These are phyloP conservation scores for Aspiorhynchus laticeps DNA, from an alignment of 2,113 vertebrate genomes.

Conservation along the genomic window DNA sequence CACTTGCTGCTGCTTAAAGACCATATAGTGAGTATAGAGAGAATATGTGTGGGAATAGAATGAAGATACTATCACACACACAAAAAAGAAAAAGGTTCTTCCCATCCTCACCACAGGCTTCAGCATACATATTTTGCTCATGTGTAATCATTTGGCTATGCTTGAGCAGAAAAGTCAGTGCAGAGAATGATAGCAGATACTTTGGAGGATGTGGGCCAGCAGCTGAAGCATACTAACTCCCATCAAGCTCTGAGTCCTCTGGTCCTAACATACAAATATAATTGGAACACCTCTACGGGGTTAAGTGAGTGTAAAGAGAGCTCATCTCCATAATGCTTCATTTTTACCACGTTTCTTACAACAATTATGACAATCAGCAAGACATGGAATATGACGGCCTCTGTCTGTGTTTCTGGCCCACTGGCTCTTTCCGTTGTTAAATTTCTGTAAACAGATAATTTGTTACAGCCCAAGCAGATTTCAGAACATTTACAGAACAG, in stretches of 20 bases:
- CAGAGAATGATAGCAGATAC: conserved; percentile 32
- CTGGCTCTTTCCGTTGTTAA: background rate
- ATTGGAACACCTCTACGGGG: conserved; percentile 40
- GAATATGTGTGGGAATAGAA: background rate
- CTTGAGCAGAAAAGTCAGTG: background rate
- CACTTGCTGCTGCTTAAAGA: background rate
- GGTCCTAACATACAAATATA: conserved; percentile 23
- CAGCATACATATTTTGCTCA: background rate
- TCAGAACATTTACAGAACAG: background rate
- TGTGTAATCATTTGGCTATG: background rate
- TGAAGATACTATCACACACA: background rate
- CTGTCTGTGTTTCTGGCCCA: background rate
- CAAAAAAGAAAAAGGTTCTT: background rate
- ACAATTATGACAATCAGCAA: no score
- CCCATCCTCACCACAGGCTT: background rate
- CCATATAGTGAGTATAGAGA: background rate
- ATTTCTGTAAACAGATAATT: background rate
- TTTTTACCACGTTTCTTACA: conserved; percentile 13
- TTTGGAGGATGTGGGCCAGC: conserved; percentile 20
- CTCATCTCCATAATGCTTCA: conserved; percentile 32
- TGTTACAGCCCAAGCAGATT: no score
- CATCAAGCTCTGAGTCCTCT: conserved; percentile 40
- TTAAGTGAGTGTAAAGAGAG: conserved; percentile 44
- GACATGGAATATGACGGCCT: no score
- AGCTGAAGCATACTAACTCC: conserved; percentile 42